phyloP scores from a whole-genome alignment of 30 jellyfish, hydroid and myxozoan species.

The Cassiopea andromeda region DNA sequence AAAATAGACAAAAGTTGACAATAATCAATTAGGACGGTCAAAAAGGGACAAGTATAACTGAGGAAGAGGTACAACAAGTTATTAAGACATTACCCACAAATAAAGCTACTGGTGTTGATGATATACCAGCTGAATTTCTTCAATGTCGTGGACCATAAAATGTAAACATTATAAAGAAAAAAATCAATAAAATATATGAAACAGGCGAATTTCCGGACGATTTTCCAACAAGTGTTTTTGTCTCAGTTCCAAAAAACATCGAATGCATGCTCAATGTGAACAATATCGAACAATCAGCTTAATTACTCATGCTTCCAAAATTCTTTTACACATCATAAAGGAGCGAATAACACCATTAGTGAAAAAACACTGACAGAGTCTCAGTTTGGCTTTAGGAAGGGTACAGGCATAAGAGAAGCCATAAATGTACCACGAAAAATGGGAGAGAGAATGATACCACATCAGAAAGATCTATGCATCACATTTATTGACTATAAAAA shows the following conservation, averaged over 20 bases:
- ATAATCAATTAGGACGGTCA: neutral
- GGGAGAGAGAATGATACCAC: constrained; percentile 23
- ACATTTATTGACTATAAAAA: constrained; percentile 50
- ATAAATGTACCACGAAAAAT: constrained; percentile 16
- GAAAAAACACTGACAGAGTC: constrained; percentile 15
- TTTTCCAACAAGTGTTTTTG: constrained; percentile 1
- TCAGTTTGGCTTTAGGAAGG: constrained; percentile 52
- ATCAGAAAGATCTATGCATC: constrained; percentile 23
- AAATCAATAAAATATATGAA: constrained; percentile 2
- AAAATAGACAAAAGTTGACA: neutral
- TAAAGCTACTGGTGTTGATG: constrained; percentile 28
- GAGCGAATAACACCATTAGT: constrained; percentile 16
- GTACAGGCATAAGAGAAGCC: constrained; percentile 48
- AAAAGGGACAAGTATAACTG: neutral
- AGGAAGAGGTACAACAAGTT: constrained; percentile 3
- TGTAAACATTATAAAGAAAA: neutral
- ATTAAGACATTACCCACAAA: neutral
- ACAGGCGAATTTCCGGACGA: constrained; percentile 29
- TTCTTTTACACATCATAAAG: constrained; percentile 21
- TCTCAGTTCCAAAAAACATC: constrained; percentile 10
- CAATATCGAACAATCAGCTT: constrained; percentile 44
- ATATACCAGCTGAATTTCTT: constrained; percentile 36
- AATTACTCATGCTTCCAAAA: constrained; percentile 38
- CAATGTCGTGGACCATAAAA: constrained; percentile 12
- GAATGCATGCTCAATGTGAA: constrained; percentile 2